Percentiles rank a stretch among this genome's conserved stretches.
phyloP scores from a whole-genome alignment of 2,888 invertebrate genomes.

The Eristalis tenax region DNA sequence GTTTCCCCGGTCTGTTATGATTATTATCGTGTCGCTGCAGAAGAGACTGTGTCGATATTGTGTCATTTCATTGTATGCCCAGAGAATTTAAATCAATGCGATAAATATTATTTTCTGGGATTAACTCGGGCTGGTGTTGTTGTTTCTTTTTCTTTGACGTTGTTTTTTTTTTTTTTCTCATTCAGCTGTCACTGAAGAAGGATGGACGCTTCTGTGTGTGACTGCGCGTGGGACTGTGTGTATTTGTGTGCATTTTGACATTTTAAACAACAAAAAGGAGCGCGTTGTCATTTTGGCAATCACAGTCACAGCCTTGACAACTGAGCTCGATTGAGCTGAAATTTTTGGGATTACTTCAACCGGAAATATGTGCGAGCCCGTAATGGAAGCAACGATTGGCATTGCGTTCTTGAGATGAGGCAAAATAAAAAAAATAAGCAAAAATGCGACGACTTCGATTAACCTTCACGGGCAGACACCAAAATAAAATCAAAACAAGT shows the following conservation, averaged over 20 bases:
- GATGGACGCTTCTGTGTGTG: background rate
- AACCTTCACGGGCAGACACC: conserved; percentile 4
- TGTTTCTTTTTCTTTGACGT: background rate
- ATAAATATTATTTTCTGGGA: conserved; percentile 42
- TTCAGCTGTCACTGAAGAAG: background rate
- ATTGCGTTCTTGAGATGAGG: conserved; percentile 37
- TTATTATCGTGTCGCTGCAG: background rate
- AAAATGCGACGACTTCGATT: conserved; percentile 15
- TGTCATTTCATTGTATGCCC: conserved; percentile 28
- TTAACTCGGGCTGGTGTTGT: background rate
- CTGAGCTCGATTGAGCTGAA: conserved; percentile 15
- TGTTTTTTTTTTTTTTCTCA: background rate
- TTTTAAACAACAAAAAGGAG: conserved; percentile 1
- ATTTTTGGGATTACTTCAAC: conserved; percentile 43
- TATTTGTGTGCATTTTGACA: conserved; percentile 1
- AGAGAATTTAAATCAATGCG: conserved; percentile 32
- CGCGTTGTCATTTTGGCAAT: conserved; percentile 17
- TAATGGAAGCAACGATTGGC: conserved; percentile 32
- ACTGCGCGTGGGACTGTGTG: background rate
- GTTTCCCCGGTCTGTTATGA: background rate
- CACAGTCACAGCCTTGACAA: conserved; percentile 31
- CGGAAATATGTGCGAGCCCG: conserved; percentile 46
- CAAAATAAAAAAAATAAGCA: background rate
- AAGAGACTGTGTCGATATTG: conserved; percentile 29
- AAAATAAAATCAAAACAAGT: background rate